Evolutionary conservation across 2,797 vertebrate species (phyloP).

Genomic region (Etheostoma nigrum): DNA sequence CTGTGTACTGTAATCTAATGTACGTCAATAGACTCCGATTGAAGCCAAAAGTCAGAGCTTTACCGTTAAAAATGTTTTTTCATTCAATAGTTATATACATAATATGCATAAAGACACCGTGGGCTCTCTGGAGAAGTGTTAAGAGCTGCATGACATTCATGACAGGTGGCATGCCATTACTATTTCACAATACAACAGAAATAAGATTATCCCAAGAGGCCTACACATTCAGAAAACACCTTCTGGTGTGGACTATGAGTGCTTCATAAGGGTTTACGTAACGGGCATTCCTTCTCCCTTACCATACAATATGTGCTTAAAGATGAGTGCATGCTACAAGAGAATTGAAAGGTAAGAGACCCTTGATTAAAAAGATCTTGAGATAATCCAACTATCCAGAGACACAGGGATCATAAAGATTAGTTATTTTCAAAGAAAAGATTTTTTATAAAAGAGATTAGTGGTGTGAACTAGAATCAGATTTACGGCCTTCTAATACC

Average conservation of each 20-base stretch:
- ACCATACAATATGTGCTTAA: slow-evolving; percentile 19
- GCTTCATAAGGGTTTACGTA: slow-evolving; percentile 30
- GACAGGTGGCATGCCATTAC: slow-evolving; percentile 48
- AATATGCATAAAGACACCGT: slow-evolving; percentile 5
- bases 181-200: slow-evolving; percentile 37
- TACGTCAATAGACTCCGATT: background rate
- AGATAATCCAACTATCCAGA: background rate
- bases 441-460: background rate
- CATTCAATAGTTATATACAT: background rate
- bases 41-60: background rate
- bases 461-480: background rate
- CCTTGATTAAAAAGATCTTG: background rate
- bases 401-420: background rate
- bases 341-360: background rate
- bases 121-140: background rate
- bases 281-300: slow-evolving; percentile 38
- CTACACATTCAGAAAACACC: slow-evolving; percentile 13
- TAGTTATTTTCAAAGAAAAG: no score
- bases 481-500: background rate
- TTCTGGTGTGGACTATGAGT: slow-evolving; percentile 36
- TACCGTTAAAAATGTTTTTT: background rate
- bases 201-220: slow-evolving; percentile 32
- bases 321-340: slow-evolving; percentile 1
- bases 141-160: slow-evolving; percentile 15
- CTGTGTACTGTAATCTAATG: background rate